Evolutionary conservation across 2,113 vertebrate species (phyloP).

Genomic region (Caracal caracal): DNA sequence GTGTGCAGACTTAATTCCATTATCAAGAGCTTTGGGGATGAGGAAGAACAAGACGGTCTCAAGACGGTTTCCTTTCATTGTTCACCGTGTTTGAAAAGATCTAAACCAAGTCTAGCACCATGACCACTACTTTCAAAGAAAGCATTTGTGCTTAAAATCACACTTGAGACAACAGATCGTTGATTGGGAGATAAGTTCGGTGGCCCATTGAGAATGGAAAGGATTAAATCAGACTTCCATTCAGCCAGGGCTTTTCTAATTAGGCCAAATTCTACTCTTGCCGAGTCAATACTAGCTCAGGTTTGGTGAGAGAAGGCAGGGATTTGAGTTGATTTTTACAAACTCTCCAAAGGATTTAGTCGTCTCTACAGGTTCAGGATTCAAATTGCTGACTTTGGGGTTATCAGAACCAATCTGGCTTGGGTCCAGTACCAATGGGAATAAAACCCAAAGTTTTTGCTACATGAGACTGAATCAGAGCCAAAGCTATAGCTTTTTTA

Average conservation of each 20-base stretch:
- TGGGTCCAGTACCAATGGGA: background rate
- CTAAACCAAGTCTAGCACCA: background rate
- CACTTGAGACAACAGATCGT: background rate
- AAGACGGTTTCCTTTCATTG: background rate
- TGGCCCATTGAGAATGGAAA: background rate
- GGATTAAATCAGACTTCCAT: background rate
- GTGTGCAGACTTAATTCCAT: conserved; percentile 37
- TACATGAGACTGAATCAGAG: background rate
- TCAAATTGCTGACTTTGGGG: background rate
- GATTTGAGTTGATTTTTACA: conserved; percentile 17
- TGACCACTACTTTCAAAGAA: conserved; percentile 19
- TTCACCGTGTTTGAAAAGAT: background rate
- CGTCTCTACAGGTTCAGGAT: background rate
- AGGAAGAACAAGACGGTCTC: background rate
- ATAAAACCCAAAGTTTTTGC: background rate
- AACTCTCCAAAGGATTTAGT: conserved; percentile 17
- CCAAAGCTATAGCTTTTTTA: background rate
- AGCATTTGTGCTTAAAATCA: conserved; percentile 5
- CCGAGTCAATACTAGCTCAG: background rate
- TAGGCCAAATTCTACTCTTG: conserved; percentile 4
- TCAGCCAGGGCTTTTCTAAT: background rate
- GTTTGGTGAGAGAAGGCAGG: background rate
- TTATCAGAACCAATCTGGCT: background rate
- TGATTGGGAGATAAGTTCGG: background rate
- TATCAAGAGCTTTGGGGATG: background rate